Percentiles rank a stretch among this genome's conserved stretches.
Evolutionary conservation across 2,888 invertebrate species (phyloP).

Genomic region (Rhogogaster chlorosoma): DNA sequence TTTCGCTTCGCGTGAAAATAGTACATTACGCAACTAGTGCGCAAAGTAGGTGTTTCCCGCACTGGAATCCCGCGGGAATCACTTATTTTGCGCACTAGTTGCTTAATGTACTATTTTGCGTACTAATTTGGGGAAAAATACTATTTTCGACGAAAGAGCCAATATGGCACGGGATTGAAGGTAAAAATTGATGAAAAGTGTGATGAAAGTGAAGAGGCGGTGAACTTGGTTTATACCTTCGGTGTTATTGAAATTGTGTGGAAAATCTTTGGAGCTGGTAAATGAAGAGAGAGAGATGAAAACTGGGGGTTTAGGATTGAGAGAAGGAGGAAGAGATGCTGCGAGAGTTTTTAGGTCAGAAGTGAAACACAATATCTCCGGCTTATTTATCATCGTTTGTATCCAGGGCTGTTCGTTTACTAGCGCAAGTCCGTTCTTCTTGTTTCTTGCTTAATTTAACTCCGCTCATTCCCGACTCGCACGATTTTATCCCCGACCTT

Average conservation of each 20-base stretch:
- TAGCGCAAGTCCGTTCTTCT: neutral
- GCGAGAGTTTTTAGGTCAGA: constrained; percentile 6
- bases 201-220: neutral
- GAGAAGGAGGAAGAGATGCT: neutral
- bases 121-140: too few relatives aligned
- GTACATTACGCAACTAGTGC: too few relatives aligned
- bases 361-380: constrained; percentile 20
- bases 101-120: too few relatives aligned
- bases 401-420: neutral
- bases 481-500: neutral
- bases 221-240: neutral
- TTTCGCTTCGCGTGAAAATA: too few relatives aligned
- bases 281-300: neutral
- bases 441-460: neutral
- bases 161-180: too few relatives aligned
- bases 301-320: neutral
- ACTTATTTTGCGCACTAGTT: too few relatives aligned
- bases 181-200: too few relatives aligned
- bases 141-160: too few relatives aligned
- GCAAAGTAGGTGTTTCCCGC: too few relatives aligned
- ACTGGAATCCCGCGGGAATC: too few relatives aligned
- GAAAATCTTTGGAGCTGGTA: neutral
- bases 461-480: neutral
- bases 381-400: constrained; percentile 23
- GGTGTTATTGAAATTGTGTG: neutral